Base-by-base conservation (phyloP, 2,888 invertebrate genomes). In the Byasa hedistus region DNA sequence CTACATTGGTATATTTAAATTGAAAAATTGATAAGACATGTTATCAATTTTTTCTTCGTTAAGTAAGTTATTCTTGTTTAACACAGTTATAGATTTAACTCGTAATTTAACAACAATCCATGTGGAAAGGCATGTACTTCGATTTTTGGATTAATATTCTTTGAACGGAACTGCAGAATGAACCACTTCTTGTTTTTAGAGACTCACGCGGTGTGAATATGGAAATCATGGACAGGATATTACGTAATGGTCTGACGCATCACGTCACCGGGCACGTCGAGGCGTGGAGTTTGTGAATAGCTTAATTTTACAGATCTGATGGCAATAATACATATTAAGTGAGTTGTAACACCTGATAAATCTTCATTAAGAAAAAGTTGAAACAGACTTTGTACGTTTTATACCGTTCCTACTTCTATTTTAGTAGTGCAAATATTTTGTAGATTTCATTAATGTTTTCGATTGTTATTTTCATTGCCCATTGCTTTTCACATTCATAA, bases 161-260 rank as follows among this genome's bases (percentile, higher is more conserved):
- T 23, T 57, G 32, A 27, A 57, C 3, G 56, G 57, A 32, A 57
- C 24, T 32, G 21, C 24, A 32, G 52, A 64, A 21, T 32, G 22
- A 55, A 32, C 4, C 44, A 32, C 21, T 24, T 48, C 24, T 65
- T 44, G 17, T n/a, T 55, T 54, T 61, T 17, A 32, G 48, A 27
- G 51, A 32, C 10, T 44, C 22, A 57, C 21, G 21, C 51, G 52
- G 52, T 52, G 58, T 65, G 61, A 67, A 69, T 67, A 71, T 68
- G 71, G 69, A 68, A 70, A 69, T 65, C 68, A 68, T 71, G 70
- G 72, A 69, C 73, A 75, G 77, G 75, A 79, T 76, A 75, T 80
- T 75, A 79, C 79, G 75, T 81, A 75, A 81, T 72, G 32, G 52
- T 57, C 51, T 61, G 65, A 57, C 65, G 61, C 58, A 64, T 63